Conservation (phyloP, 2,888 invertebrate genomes). For the Agrenia bidenticulata region DNA sequence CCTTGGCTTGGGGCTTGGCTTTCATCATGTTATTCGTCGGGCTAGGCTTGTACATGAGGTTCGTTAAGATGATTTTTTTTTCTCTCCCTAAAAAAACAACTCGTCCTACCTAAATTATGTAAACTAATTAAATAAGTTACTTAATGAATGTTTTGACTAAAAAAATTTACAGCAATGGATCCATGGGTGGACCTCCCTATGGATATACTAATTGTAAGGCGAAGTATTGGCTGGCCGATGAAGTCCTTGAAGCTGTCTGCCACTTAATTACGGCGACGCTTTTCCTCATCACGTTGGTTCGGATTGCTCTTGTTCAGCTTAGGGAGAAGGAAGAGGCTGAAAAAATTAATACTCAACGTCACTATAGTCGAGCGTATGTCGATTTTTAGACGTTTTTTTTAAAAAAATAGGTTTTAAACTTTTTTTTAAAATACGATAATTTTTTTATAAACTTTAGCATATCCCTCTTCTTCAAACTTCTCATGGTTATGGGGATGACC, state of each 20-base stretch:
- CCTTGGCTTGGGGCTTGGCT: slow-evolving; percentile 35
- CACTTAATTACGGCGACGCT: slow-evolving; percentile 35
- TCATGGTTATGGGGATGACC: slow-evolving; percentile 42
- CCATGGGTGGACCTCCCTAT: slow-evolving; percentile 30
- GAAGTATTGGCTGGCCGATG: slow-evolving; percentile 43
- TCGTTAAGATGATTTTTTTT: slow-evolving; percentile 6
- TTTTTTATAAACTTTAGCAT: slow-evolving; percentile 20
- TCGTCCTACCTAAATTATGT: not conserved
- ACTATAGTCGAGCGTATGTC: slow-evolving; percentile 18
- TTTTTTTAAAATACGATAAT: slow-evolving; percentile 1
- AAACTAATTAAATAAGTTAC: not conserved
- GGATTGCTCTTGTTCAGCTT: slow-evolving; percentile 32
- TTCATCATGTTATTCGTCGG: slow-evolving; percentile 40
- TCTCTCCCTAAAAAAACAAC: not conserved
- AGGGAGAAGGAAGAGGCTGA: slow-evolving; percentile 19
- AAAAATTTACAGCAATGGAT: slow-evolving; percentile 19
- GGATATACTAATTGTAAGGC: slow-evolving; percentile 42
- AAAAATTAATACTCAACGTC: slow-evolving; percentile 10
- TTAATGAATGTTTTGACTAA: no score
- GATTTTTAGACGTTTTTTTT: not conserved
- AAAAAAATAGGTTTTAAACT: not conserved
- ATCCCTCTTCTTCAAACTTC: slow-evolving; percentile 41
- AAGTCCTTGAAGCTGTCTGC: slow-evolving; percentile 38
- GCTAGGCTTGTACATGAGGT: slow-evolving; percentile 36
- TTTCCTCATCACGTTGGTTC: slow-evolving; percentile 36